phyloP scores from a whole-genome alignment of 2,888 invertebrate species.

The Caenorhabditis sulstoni region DNA sequence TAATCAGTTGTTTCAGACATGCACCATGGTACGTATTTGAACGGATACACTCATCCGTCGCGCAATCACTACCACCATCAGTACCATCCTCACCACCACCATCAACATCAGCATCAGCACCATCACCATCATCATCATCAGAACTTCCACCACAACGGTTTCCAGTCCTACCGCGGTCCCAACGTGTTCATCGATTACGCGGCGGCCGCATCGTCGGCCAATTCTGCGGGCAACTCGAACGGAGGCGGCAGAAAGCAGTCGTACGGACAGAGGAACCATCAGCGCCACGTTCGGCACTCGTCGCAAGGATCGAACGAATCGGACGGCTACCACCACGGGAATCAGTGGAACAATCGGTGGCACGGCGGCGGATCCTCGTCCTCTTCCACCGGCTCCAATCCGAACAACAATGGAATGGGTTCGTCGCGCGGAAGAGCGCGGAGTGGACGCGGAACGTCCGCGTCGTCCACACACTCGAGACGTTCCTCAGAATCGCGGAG shows the following conservation, averaged over 20 bases:
- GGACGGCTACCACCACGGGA: slow-evolving; percentile 10
- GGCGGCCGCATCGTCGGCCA: slow-evolving; percentile 1
- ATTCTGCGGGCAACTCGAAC: slow-evolving; percentile 7
- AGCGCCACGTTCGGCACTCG: slow-evolving; percentile 20
- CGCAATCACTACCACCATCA: background rate
- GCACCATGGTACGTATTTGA: too few species aligned
- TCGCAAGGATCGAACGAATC: slow-evolving; percentile 47
- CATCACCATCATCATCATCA: background rate
- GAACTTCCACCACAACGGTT: background rate
- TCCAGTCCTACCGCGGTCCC: background rate
- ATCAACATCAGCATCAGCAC: background rate
- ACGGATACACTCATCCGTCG: background rate
- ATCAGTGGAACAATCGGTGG: too few species aligned
- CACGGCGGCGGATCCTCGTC: too few species aligned
- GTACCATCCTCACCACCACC: background rate
- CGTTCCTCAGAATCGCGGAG: slow-evolving; percentile 29
- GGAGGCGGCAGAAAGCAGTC: slow-evolving; percentile 5
- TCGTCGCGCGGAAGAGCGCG: slow-evolving; percentile 24
- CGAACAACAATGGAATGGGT: slow-evolving; percentile 5
- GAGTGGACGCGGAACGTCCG: slow-evolving; percentile 18
- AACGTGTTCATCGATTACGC: slow-evolving; percentile 14
- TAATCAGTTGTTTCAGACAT: too few species aligned
- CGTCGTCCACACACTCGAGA: slow-evolving; percentile 29
- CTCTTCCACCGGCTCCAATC: too few species aligned
- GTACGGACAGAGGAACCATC: background rate